Evolutionary conservation across 1,140 invertebrate genomes (phyloP).

Genomic region (Penaeus indicus): DNA sequence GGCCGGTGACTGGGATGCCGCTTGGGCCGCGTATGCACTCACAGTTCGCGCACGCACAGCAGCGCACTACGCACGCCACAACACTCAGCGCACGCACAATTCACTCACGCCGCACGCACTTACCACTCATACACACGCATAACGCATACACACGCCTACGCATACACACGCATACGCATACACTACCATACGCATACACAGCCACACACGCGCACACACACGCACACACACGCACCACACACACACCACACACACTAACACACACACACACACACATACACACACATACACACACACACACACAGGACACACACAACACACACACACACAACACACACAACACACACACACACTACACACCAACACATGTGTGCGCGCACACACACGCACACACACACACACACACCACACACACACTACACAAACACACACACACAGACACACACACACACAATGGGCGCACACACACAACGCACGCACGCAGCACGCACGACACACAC

Average conservation of each 20-base stretch:
- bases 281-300: neutral
- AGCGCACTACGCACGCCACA: neutral
- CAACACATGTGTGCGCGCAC: too few relatives aligned
- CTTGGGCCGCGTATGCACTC: neutral
- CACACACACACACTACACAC: too few relatives aligned
- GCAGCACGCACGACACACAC: too few relatives aligned
- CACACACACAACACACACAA: too few relatives aligned
- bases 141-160: conserved; percentile 16
- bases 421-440: too few relatives aligned
- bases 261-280: neutral
- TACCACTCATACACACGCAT: neutral
- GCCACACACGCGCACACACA: neutral
- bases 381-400: too few relatives aligned
- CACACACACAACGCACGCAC: too few relatives aligned
- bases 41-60: neutral
- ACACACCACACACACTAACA: conserved; percentile 14
- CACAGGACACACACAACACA: too few relatives aligned
- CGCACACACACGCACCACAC: neutral
- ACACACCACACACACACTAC: too few relatives aligned
- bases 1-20: too few relatives aligned
- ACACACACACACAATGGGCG: too few relatives aligned
- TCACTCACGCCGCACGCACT: too few relatives aligned
- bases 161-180: neutral
- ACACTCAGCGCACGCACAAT: neutral
- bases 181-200: neutral